These are phyloP conservation scores for Drosophila simulans DNA, from an alignment of 1,140 invertebrate genomes.

Conservation along the genomic window DNA sequence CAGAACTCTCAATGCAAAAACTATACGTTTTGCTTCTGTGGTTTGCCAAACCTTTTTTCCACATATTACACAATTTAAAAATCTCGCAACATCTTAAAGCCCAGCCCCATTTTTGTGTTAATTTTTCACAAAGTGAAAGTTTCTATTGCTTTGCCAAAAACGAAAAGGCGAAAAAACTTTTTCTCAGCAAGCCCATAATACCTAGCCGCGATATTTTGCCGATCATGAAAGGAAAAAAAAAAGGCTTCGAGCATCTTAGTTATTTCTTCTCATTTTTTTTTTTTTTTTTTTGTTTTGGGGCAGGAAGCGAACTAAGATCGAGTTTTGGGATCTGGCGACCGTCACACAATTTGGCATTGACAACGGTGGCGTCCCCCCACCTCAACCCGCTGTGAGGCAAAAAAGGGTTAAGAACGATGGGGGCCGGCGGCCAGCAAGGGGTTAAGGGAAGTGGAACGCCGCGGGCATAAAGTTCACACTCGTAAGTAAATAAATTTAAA, in stretches of 20 bases:
- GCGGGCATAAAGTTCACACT: slow-evolving; percentile 81
- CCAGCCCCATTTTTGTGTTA: slow-evolving; percentile 8
- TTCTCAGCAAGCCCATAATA: slow-evolving; percentile 36
- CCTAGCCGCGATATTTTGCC: slow-evolving; percentile 31
- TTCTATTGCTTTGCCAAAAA: slow-evolving; percentile 29
- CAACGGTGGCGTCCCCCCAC: slow-evolving; percentile 58
- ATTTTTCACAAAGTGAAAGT: slow-evolving; percentile 38
- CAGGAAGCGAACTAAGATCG: slow-evolving; percentile 57
- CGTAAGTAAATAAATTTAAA: slow-evolving; percentile 83
- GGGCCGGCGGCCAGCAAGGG: not conserved
- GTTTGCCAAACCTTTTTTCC: not conserved
- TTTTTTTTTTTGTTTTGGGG: slow-evolving; percentile 25
- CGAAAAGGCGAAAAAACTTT: slow-evolving; percentile 5
- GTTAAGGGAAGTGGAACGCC: slow-evolving; percentile 53
- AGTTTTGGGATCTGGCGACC: slow-evolving; percentile 55
- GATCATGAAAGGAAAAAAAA: slow-evolving; percentile 36
- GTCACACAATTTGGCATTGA: slow-evolving; percentile 73
- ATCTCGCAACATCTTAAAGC: not conserved
- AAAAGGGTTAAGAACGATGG: slow-evolving; percentile 3
- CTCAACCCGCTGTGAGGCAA: not conserved
- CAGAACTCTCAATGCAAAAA: no score
- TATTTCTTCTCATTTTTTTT: slow-evolving; percentile 2
- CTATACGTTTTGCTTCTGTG: not conserved
- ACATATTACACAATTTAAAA: not conserved
- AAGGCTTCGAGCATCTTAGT: slow-evolving; percentile 26